Evolutionary conservation across 2,888 invertebrate genomes (phyloP).

Genomic region (Drosophila mayaguana): DNA sequence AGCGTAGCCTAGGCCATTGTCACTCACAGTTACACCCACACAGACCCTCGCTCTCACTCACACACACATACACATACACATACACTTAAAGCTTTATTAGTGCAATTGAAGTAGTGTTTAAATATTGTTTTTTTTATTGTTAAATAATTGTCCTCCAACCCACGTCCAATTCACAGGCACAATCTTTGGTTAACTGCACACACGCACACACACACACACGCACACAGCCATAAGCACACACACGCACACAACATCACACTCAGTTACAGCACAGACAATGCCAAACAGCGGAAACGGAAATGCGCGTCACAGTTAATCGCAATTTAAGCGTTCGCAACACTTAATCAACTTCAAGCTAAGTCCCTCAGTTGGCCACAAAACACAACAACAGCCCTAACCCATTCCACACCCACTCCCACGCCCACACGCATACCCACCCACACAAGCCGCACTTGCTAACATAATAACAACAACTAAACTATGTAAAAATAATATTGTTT

Average conservation of each 20-base stretch:
- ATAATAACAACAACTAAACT: constrained; percentile 30
- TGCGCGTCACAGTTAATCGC: constrained; percentile 63
- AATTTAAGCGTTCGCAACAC: constrained; percentile 37
- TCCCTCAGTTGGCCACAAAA: constrained; percentile 22
- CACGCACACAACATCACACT: constrained; percentile 24
- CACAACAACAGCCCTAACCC: constrained; percentile 8
- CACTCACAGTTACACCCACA: constrained; percentile 22
- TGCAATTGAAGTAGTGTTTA: constrained; percentile 72
- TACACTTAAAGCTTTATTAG: constrained; percentile 78
- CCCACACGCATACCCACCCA: constrained; percentile 18
- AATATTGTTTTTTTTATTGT: constrained; percentile 53
- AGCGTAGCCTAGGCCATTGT: constrained; percentile 45
- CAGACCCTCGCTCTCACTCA: constrained; percentile 17
- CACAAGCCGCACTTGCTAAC: constrained; percentile 42
- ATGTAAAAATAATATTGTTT: constrained; percentile 35
- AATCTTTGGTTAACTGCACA: constrained; percentile 70
- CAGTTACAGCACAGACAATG: constrained; percentile 36
- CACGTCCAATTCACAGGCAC: constrained; percentile 72
- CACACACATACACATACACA: constrained; percentile 22
- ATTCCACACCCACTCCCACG: constrained; percentile 9
- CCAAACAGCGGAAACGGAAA: constrained; percentile 74
- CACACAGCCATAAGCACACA: constrained; percentile 30
- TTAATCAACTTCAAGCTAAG: constrained; percentile 28
- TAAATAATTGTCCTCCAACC: constrained; percentile 56
- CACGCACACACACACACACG: constrained; percentile 32